Evolutionary conservation across 2,113 vertebrate species (phyloP).

Genomic region (Syrrhaptes paradoxus): DNA sequence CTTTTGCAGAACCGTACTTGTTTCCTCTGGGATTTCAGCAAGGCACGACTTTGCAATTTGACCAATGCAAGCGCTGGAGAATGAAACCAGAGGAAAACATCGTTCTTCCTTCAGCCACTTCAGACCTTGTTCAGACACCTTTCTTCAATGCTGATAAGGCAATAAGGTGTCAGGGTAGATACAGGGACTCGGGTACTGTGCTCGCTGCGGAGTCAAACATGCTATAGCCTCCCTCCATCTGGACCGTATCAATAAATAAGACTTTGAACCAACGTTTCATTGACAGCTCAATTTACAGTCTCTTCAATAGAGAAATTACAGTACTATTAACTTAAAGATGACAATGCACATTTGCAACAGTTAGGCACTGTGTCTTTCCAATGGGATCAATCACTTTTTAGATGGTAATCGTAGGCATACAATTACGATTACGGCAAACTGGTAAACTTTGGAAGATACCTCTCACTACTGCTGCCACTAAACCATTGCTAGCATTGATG

Average conservation of each 20-base stretch:
- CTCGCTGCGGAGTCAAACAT: neutral
- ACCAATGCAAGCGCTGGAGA: neutral
- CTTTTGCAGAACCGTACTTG: accelerated
- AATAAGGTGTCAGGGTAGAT: neutral
- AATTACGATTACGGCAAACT: neutral
- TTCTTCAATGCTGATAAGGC: neutral
- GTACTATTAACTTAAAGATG: neutral
- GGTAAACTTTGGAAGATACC: neutral
- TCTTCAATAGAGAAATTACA: neutral
- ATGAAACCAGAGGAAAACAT: neutral
- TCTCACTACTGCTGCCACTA: neutral
- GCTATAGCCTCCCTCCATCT: neutral
- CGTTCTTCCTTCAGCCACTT: neutral
- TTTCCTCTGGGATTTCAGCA: neutral
- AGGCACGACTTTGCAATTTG: neutral
- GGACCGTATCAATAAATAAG: neutral
- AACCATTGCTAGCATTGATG: neutral
- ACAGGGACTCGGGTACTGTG: neutral
- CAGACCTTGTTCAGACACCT: neutral
- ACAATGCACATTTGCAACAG: neutral
- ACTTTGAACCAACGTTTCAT: neutral
- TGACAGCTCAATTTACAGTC: neutral
- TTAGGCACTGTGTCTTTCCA: neutral
- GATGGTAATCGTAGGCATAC: neutral
- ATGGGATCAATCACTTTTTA: neutral